phyloP scores from a whole-genome alignment of 2,888 invertebrate genomes.

The Rhingia campestris region DNA sequence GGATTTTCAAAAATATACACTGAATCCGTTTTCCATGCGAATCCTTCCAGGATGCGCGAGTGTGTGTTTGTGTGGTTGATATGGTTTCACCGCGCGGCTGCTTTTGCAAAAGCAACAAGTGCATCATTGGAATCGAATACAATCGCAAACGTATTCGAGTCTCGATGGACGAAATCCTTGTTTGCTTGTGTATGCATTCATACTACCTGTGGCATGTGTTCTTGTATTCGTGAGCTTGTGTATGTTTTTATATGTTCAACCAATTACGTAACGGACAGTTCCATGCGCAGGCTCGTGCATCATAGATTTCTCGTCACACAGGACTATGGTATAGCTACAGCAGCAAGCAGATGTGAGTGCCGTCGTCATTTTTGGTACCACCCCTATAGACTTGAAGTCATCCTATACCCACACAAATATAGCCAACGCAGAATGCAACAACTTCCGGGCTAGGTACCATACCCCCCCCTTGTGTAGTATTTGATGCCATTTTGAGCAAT shows the following conservation, averaged over 20 bases:
- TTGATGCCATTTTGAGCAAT: conserved; percentile 34
- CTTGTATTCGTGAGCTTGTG: conserved; percentile 30
- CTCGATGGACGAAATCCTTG: conserved; percentile 43
- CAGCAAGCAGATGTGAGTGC: conserved; percentile 54
- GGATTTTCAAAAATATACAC: conserved; percentile 32
- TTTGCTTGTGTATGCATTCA: conserved; percentile 48
- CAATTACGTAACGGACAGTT: conserved; percentile 75
- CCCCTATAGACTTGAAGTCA: conserved; percentile 39
- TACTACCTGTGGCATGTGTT: conserved; percentile 72
- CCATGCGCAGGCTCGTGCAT: conserved; percentile 76
- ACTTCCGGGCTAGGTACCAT: not conserved
- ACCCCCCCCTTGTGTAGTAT: not conserved
- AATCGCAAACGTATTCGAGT: conserved; percentile 45
- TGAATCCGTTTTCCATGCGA: conserved; percentile 26
- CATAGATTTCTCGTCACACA: conserved; percentile 28
- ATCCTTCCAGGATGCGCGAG: conserved; percentile 41
- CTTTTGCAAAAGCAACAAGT: conserved; percentile 67
- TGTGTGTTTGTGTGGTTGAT: conserved; percentile 9
- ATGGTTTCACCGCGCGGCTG: conserved; percentile 2
- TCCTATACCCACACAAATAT: conserved; percentile 5
- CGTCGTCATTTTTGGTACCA: conserved; percentile 64
- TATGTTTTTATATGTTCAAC: conserved; percentile 40
- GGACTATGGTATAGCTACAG: conserved; percentile 20
- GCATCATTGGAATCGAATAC: conserved; percentile 38
- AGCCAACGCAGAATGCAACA: conserved; percentile 23